Evolutionary conservation across 2,113 vertebrate species (phyloP), one percentile per base, ranked within the genome.

Genomic region (Oncorhynchus clarkii): DNA sequence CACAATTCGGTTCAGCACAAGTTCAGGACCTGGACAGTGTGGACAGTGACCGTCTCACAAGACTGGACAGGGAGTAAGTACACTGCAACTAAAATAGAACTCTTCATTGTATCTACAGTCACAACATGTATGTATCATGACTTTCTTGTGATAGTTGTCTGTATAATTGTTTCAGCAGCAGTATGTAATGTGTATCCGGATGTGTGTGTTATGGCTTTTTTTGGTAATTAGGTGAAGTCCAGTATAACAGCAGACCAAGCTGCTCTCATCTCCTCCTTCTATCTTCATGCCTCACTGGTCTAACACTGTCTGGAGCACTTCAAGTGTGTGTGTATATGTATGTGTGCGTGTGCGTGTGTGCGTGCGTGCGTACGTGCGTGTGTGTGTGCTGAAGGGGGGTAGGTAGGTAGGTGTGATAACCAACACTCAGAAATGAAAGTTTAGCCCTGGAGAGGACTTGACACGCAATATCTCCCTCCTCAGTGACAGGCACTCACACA

Each of bases 401-500:
- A 92, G 87, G 88, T 81, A 77, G 90, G 87, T 85, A 88, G 89
- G 89, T 92, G 91, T 91, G 93, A 93, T 92, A 45, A 45, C 39
- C 39, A 93, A 92, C 91, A 89, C 91, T 93, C 88, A 87, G 90
- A 92, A 92, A 92, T 94, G 92, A 94, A 93, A 93, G 92, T 90
- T 90, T 87, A 91, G 89, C 93, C 92, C 92, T 90, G 89, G 93
- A 94, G 93, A 93, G 87, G 90, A 91, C 91, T 93, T 93, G 92
- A 93, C 92, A 92, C 87, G 89, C 92, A 92, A 92, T 94, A 91
- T 89, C 91, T 89, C 84, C 85, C 83, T 80, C 81, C 88, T 86
- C 83, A 89, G 83, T 87, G 86, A 90, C 90, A 91, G 86, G 80
- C 81, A 82, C 78, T 67, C 64, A 74, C 45, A 83, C 34, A 39